Evolutionary conservation across 2,113 vertebrate genomes (phyloP), one percentile per base, ranked within the genome.

Genomic region (Craseonycteris thonglongyai): DNA sequence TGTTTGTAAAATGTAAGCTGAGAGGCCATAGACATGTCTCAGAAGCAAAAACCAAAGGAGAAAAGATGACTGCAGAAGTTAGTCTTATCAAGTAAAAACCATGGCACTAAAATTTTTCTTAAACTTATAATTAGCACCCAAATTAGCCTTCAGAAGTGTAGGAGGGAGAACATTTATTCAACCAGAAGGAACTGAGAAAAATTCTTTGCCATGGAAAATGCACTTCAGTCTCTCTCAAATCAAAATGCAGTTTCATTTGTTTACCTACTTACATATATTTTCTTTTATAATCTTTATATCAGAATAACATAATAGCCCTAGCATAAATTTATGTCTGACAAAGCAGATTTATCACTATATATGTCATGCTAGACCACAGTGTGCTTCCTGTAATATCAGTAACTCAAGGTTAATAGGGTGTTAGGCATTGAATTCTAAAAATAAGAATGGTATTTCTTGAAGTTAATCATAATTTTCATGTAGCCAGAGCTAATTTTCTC

Each of bases 391-490:
- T 84, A 90, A 71, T 51, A 91, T 93, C 59, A 96, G 66, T 74
- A 66, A 91, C 13, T 0, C 84, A 96, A 61, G 88, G 87, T 94
- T 91, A 93, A 38, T 72, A 78, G 33, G n/a, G 0, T 90, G 78
- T 85, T 96, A 94, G 89, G 66, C 83, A 40, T 19, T 21, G 51
- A 69, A 95, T 90, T 96, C 92, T 81, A 84, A 97, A 96, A 94
- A 78, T 93, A 71, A 33, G 58, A 96, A 71, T 42, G 76, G 1
- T 95, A 66, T 92, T 96, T 98, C 96, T 95, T 95, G 92, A 97
- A 97, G 91, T 92, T 76, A 93, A 89, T 51, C 16, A 13, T 49
- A 47, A 83, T 96, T 96, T 95, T 95, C 35, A 84, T 45, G 63
- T 35, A 96, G 68, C 88, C 65, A 19, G 18, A 84, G 66, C 47